A percentile compares a stretch with the other conserved stretches of the same genome.
These are phyloP conservation scores for Pollenia angustigena DNA, from an alignment of 2,888 invertebrate species.

Conservation along the genomic window DNA sequence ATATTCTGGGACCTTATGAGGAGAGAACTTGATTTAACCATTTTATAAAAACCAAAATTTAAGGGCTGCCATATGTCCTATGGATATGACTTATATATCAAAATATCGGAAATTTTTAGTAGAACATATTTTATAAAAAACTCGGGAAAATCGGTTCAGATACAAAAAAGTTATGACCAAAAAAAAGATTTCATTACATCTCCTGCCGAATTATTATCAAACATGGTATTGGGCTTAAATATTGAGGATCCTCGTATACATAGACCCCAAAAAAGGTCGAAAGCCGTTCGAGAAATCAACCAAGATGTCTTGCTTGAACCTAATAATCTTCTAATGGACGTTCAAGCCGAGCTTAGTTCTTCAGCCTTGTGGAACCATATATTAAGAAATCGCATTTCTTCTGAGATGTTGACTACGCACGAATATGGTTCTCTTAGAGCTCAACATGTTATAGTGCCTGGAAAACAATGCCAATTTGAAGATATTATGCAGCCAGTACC, in stretches of 20 bases:
- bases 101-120: no score
- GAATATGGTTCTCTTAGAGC: conserved; percentile 89
- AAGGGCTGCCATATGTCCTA: no score
- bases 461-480: conserved; percentile 86
- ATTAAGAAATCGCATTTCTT: conserved; percentile 86
- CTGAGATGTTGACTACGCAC: conserved; percentile 87
- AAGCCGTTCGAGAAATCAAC: conserved; percentile 83
- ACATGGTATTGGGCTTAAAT: conserved; percentile 88
- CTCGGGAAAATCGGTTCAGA: no score
- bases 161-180: no score
- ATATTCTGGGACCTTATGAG: no score
- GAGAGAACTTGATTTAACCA: no score
- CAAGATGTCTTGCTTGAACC: background rate
- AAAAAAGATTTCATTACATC: conserved; percentile 84
- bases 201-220: conserved; percentile 88
- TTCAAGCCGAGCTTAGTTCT: conserved; percentile 60
- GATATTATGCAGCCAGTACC: conserved; percentile 87
- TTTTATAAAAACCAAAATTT: no score
- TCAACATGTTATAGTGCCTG: conserved; percentile 89
- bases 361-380: conserved; percentile 88
- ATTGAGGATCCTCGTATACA: conserved; percentile 93
- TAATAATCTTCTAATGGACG: conserved; percentile 7
- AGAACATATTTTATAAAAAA: no score
- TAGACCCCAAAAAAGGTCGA: conserved; percentile 88
- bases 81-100: no score